Evolutionary conservation across 1,140 invertebrate species (phyloP).

Genomic region (Caenorhabditis inopinata): DNA sequence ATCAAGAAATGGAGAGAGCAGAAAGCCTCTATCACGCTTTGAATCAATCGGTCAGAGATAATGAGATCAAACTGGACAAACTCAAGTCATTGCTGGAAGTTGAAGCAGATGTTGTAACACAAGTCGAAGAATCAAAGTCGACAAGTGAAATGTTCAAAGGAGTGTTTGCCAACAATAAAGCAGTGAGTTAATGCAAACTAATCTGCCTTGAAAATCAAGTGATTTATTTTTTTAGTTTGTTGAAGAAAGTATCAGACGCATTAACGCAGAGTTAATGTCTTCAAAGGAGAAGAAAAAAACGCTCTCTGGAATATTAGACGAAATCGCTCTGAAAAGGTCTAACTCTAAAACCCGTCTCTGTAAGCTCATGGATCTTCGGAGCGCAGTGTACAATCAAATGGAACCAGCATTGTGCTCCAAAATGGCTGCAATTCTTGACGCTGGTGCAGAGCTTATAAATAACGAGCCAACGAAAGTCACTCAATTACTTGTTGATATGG

Average conservation of each 20-base stretch:
- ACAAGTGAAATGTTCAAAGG: constrained; percentile 1
- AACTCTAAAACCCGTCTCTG: neutral
- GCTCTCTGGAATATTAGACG: neutral
- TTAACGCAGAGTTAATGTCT: neutral
- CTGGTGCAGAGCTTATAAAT: neutral
- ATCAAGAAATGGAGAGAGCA: constrained; percentile 9
- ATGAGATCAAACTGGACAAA: neutral
- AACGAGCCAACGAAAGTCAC: constrained; percentile 4
- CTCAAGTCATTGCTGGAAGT: neutral
- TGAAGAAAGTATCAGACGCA: neutral
- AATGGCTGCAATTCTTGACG: neutral
- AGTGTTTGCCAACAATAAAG: neutral
- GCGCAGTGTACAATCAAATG: neutral
- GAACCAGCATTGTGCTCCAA: neutral
- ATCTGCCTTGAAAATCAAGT: too few relatives aligned
- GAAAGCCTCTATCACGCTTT: neutral
- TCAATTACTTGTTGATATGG: neutral
- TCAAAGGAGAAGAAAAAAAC: neutral
- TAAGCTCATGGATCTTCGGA: neutral
- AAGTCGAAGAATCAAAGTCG: neutral
- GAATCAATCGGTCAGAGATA: neutral
- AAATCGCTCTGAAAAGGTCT: neutral
- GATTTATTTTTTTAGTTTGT: neutral
- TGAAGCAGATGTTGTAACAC: neutral
- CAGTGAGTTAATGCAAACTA: neutral